A percentile compares a stretch with the other conserved stretches of the same genome.
These are phyloP conservation scores for Pycnonotus jocosus DNA, from an alignment of 2,113 vertebrate species.

Conservation along the genomic window DNA sequence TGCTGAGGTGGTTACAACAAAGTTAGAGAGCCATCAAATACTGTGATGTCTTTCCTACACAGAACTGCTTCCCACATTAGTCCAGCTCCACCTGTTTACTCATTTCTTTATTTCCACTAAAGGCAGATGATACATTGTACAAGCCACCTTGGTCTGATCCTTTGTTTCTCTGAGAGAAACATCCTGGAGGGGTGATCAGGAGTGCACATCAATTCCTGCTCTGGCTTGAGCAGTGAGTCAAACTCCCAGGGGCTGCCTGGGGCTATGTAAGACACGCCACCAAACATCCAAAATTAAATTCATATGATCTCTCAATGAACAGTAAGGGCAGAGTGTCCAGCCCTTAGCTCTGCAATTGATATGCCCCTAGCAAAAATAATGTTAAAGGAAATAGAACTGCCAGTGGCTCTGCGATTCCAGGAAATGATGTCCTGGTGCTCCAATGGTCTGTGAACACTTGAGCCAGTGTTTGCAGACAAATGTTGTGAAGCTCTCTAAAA, in stretches of 20 bases:
- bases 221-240: neutral
- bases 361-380: neutral
- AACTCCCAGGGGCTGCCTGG: neutral
- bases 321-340: neutral
- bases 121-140: neutral
- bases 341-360: neutral
- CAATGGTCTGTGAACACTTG: neutral
- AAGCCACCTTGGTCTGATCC: neutral
- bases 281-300: neutral
- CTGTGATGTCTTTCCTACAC: neutral
- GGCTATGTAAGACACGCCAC: neutral
- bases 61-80: neutral
- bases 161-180: neutral
- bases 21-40: neutral
- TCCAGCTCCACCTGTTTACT: neutral
- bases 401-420: neutral
- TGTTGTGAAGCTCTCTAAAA: neutral
- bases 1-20: neutral
- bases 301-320: neutral
- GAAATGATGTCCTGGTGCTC: neutral
- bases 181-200: neutral
- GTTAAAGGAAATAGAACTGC: neutral
- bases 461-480: neutral
- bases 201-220: neutral
- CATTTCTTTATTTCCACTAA: neutral